Percentiles rank a stretch among this genome's conserved stretches.
Conservation (phyloP, 2,797 vertebrate genomes). For the Echeneis naucrates region DNA sequence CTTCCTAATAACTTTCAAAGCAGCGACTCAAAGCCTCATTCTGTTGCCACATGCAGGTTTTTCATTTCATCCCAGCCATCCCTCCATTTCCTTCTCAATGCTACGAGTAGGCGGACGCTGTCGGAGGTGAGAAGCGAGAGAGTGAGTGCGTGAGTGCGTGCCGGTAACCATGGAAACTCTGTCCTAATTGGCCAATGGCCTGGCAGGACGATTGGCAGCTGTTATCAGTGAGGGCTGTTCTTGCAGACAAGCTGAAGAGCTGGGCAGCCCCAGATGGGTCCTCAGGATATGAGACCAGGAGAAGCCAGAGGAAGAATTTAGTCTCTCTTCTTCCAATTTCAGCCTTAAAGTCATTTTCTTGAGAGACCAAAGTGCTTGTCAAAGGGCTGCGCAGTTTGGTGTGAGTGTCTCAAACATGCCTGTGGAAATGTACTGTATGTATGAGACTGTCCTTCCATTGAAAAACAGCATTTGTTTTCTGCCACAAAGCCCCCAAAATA, state of each 20-base stretch:
- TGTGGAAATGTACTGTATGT: neutral
- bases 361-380: constrained; percentile 4
- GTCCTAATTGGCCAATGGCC: constrained; percentile 78
- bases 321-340: constrained; percentile 24
- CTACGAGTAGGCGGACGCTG: constrained; percentile 72
- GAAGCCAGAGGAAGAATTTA: constrained; percentile 18
- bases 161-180: constrained; percentile 72
- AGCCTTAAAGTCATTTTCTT: constrained; percentile 27
- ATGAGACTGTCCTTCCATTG: neutral
- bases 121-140: constrained; percentile 76
- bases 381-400: neutral
- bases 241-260: constrained; percentile 59
- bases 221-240: constrained; percentile 68
- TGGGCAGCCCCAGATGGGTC: constrained; percentile 64
- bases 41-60: constrained; percentile 14
- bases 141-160: constrained; percentile 62
- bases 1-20: neutral
- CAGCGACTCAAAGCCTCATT: neutral
- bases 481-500: neutral
- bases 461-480: neutral
- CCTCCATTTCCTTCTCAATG: constrained; percentile 54
- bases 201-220: constrained; percentile 76
- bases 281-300: constrained; percentile 34
- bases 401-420: constrained; percentile 6
- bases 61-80: constrained; percentile 36